These are phyloP conservation scores for Chauna torquata DNA, from an alignment of 2,113 vertebrate species.

Conservation along the genomic window DNA sequence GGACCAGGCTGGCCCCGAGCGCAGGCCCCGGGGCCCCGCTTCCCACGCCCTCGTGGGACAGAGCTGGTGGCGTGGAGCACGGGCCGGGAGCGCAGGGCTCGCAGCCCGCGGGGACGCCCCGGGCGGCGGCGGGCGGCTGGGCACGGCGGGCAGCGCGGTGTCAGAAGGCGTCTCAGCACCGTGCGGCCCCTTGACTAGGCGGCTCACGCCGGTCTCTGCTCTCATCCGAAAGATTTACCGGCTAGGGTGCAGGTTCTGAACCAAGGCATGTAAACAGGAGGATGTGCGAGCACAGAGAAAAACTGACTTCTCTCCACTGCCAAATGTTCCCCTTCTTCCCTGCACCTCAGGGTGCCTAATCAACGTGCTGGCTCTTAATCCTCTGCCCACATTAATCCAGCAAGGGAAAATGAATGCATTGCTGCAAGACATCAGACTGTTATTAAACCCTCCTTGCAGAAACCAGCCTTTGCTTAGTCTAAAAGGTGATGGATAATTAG, in stretches of 20 bases:
- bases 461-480: neutral
- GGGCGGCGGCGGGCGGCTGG: neutral
- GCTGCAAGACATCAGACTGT: neutral
- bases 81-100: neutral
- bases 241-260: neutral
- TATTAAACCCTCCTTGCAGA: neutral
- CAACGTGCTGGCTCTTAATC: neutral
- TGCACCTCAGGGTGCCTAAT: neutral
- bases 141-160: neutral
- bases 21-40: neutral
- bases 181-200: neutral
- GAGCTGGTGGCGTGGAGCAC: neutral
- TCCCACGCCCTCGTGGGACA: accelerated
- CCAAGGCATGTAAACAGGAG: neutral
- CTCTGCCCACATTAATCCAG: neutral
- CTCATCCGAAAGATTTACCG: neutral
- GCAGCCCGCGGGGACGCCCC: neutral
- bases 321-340: neutral
- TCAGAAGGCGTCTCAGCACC: neutral
- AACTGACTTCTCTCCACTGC: neutral
- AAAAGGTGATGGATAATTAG: conserved; percentile 36
- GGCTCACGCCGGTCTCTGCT: neutral
- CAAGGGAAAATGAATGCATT: neutral
- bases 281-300: neutral
- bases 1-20: neutral